phyloP scores from a whole-genome alignment of 2,113 vertebrate genomes.

The Takifugu flavidus region DNA sequence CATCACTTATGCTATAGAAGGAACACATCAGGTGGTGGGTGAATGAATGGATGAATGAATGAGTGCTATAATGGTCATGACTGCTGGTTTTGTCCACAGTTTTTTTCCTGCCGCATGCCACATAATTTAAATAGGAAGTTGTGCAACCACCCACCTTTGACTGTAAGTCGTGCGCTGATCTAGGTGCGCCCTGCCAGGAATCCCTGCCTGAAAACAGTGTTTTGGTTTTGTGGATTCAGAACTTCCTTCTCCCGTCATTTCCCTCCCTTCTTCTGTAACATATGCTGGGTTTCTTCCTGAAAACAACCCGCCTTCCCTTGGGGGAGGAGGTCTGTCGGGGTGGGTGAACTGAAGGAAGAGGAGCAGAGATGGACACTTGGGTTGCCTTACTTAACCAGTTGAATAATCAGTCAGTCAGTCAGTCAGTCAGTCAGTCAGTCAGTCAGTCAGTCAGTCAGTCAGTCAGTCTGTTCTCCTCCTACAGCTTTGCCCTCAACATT shows the following conservation, averaged over 20 bases:
- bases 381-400: slow-evolving; percentile 45
- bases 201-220: slow-evolving; percentile 33
- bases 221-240: slow-evolving; percentile 50
- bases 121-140: slow-evolving; percentile 15
- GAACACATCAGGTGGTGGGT: slow-evolving; percentile 85
- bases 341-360: slow-evolving; percentile 23
- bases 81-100: too few species aligned
- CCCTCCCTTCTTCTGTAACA: slow-evolving; percentile 56
- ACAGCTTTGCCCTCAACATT: slow-evolving; percentile 47
- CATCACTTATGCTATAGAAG: slow-evolving; percentile 82
- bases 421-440: slow-evolving; percentile 15
- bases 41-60: too few species aligned
- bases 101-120: too few species aligned
- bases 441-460: slow-evolving; percentile 38
- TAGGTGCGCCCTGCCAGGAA: slow-evolving; percentile 42
- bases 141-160: slow-evolving; percentile 48
- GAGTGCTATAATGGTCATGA: too few species aligned
- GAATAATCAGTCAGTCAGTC: slow-evolving; percentile 51
- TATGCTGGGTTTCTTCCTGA: slow-evolving; percentile 36
- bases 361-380: slow-evolving; percentile 27
- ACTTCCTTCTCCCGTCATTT: slow-evolving; percentile 11
- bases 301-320: slow-evolving; percentile 49
- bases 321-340: slow-evolving; percentile 28
- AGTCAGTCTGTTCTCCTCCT: slow-evolving; percentile 61
- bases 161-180: slow-evolving; percentile 24